A percentile compares a stretch with the other conserved stretches of the same genome.
phyloP scores from a whole-genome alignment of 2,888 invertebrate genomes.

The Spilarctia lutea region DNA sequence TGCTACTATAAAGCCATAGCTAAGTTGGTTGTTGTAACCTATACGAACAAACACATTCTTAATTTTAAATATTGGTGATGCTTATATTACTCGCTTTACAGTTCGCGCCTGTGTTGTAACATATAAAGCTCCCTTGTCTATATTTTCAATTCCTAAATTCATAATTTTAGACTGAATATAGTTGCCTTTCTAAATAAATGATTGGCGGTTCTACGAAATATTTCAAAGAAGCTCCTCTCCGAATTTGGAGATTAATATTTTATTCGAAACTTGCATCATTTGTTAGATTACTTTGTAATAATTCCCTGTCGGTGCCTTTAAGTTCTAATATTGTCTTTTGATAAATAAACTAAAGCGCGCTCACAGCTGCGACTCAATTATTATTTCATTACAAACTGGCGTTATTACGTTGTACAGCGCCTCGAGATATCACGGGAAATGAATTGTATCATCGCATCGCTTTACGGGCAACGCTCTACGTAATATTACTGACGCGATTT shows the following conservation, averaged over 20 bases:
- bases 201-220: neutral
- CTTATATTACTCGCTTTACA: too few relatives aligned
- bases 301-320: constrained; percentile 51
- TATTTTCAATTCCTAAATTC: neutral
- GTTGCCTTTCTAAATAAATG: neutral
- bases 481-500: constrained; percentile 20
- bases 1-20: too few relatives aligned
- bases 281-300: constrained; percentile 50
- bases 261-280: constrained; percentile 27
- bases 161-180: neutral
- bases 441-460: constrained; percentile 45
- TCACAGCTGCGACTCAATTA: constrained; percentile 62
- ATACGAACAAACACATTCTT: neutral
- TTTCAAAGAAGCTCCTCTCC: neutral
- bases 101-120: neutral
- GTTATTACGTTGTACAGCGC: constrained; percentile 55
- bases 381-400: constrained; percentile 67
- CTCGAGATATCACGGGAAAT: constrained; percentile 52
- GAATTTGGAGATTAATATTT: constrained; percentile 7
- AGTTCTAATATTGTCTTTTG: constrained; percentile 69
- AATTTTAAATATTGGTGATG: neutral
- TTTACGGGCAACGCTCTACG: constrained; percentile 12
- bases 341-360: constrained; percentile 62
- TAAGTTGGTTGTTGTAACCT: too few relatives aligned
- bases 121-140: neutral